Conservation (phyloP, 2,888 invertebrate species). For the Acanthosepion pharaonis region DNA sequence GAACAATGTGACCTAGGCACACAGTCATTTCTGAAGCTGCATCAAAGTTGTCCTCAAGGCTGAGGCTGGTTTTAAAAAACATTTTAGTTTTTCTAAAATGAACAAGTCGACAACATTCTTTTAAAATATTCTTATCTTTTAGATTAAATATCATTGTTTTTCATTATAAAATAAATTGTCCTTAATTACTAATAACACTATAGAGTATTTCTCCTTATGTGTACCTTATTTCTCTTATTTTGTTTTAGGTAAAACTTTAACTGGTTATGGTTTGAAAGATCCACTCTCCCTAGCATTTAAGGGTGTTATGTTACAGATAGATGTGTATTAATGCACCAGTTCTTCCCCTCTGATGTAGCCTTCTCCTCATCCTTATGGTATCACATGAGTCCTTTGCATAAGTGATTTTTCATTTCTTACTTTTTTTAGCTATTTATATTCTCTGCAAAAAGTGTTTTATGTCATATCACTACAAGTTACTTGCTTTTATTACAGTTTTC, state of each 20-base stretch:
- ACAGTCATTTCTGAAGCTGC: too few species aligned
- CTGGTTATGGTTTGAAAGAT: background rate
- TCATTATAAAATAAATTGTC: too few species aligned
- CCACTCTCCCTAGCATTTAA: background rate
- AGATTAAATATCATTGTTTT: too few species aligned
- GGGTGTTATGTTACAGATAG: background rate
- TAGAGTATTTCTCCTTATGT: too few species aligned
- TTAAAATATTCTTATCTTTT: too few species aligned
- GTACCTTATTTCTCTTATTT: background rate
- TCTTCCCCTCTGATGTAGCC: background rate
- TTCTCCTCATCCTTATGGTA: background rate
- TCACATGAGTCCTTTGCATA: background rate
- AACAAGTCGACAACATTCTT: too few species aligned
- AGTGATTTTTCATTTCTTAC: background rate
- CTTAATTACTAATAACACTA: too few species aligned
- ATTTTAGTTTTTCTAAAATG: too few species aligned
- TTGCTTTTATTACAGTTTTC: background rate
- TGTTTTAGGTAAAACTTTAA: background rate
- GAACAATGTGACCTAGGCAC: too few species aligned
- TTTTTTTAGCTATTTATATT: background rate
- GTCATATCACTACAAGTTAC: background rate
- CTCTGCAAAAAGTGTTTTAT: background rate
- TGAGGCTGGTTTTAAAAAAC: too few species aligned
- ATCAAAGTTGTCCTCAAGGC: too few species aligned
- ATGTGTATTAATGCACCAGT: background rate